Evolutionary conservation across 2,888 invertebrate genomes (phyloP), one percentile per base, ranked within the genome.

Genomic region (Pantelozetes paolii): DNA sequence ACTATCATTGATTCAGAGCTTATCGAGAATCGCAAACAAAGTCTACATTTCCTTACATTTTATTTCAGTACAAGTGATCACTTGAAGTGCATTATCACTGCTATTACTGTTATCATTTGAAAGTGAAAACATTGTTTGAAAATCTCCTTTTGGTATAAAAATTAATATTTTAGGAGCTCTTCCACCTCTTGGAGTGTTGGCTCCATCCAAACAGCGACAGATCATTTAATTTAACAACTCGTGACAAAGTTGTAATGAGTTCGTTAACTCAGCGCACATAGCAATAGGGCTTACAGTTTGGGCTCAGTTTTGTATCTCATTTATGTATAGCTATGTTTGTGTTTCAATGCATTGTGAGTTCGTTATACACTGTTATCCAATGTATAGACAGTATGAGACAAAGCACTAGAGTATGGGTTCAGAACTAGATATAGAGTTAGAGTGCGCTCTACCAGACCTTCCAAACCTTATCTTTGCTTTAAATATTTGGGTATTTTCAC

Each of bases 201-300:
- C 59, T 59, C 23, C 59, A 18, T 59, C 23, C 15, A 23, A 30
- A 59, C 59, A 32, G 32, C 28, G 32, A 59, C 59, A 59, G 59
- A 59, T 59, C 59, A 59, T 59, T 59, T 59, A 59, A 59, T 59
- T 50, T 59, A 26, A 59, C 59, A 59, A 62, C 62, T 62, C 36
- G 62, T 62, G 62, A 36, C 62, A 62, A 32, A 62, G 62, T 62
- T 62, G 62, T 62, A 62, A 62, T 62, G 62, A 62, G 62, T 62
- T 62, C 62, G 62, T 62, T 62, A 62, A 62, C 62, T 32, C 54
- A 54, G 54, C 54, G 26, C 26, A 54, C 54, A 54, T 23, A 26
- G 11, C 11, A 54, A 54, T 54, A 54, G 26, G 20, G 54, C 20
- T 54, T 6, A 45, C 36, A 36, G 36, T 36, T 8, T 36, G 9